phyloP scores from a whole-genome alignment of 2,888 invertebrate genomes.

The Aleiodes alternator region DNA sequence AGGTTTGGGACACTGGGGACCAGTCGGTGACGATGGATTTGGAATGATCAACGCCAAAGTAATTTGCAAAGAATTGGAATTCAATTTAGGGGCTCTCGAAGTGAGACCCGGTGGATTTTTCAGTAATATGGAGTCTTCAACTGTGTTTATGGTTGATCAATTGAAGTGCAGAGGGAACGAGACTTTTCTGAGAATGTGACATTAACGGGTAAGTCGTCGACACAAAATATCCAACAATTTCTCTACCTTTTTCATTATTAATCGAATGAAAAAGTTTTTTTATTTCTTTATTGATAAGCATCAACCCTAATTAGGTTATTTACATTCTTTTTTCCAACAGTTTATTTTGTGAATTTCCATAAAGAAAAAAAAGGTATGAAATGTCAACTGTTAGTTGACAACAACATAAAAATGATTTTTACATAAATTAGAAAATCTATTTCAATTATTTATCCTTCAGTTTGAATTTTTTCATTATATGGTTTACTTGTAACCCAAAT shows the following conservation, averaged over 20 bases:
- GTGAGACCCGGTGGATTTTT: conserved; percentile 79
- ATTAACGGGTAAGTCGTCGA: conserved; percentile 77
- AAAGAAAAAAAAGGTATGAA: no score
- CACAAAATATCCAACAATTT: not conserved
- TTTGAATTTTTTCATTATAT: no score
- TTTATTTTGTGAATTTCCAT: no score
- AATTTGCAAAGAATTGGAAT: conserved; percentile 84
- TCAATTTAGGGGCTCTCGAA: conserved; percentile 80
- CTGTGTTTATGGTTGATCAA: conserved; percentile 82
- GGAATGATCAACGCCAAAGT: conserved; percentile 82
- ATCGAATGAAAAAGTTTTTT: no score
- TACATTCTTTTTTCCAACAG: no score
- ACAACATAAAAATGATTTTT: no score
- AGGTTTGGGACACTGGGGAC: conserved; percentile 83
- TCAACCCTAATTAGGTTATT: no score
- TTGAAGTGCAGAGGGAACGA: conserved; percentile 83
- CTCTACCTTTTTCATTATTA: not conserved
- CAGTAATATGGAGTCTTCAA: conserved; percentile 74
- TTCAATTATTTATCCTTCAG: no score
- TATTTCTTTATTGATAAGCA: no score
- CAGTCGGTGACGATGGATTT: conserved; percentile 85
- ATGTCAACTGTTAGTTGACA: no score
- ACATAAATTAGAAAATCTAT: no score
- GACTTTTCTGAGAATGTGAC: conserved; percentile 81
- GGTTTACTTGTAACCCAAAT: no score